These are phyloP conservation scores for Rhogogaster chlorosoma DNA, from an alignment of 2,888 invertebrate species.

Conservation along the genomic window DNA sequence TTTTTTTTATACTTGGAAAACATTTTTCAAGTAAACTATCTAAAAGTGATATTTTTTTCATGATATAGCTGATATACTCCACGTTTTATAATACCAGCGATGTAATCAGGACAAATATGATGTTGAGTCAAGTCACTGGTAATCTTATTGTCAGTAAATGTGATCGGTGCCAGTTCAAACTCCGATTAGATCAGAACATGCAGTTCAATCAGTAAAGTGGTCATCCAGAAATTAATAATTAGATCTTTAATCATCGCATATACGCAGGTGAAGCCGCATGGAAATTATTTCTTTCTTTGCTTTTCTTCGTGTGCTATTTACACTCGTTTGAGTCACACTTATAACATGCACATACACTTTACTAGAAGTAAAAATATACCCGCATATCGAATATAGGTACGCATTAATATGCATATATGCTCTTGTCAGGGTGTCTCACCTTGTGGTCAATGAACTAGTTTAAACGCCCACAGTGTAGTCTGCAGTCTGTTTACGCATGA, in stretches of 20 bases:
- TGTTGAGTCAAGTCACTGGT: not conserved
- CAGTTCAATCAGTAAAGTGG: not conserved
- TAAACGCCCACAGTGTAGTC: not conserved
- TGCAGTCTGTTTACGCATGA: not conserved
- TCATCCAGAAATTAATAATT: not conserved
- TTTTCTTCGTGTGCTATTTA: not conserved
- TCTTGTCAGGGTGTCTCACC: not conserved
- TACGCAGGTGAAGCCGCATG: not conserved
- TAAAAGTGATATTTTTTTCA: not conserved
- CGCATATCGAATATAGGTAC: not conserved
- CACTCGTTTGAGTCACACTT: not conserved
- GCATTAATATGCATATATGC: not conserved
- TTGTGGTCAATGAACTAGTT: slow-evolving; percentile 9
- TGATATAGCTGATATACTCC: too few relatives aligned
- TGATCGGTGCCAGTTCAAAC: not conserved
- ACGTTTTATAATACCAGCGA: too few relatives aligned
- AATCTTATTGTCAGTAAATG: not conserved
- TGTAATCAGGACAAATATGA: too few relatives aligned
- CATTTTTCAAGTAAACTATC: not conserved
- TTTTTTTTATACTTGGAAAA: not conserved
- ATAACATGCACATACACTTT: too few relatives aligned
- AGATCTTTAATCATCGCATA: not conserved
- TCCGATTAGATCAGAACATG: not conserved
- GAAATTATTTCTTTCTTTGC: not conserved
- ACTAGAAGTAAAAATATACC: not conserved